These are phyloP conservation scores for Gobionotothen gibberifrons DNA, from an alignment of 2,797 vertebrate species.

Conservation along the genomic window DNA sequence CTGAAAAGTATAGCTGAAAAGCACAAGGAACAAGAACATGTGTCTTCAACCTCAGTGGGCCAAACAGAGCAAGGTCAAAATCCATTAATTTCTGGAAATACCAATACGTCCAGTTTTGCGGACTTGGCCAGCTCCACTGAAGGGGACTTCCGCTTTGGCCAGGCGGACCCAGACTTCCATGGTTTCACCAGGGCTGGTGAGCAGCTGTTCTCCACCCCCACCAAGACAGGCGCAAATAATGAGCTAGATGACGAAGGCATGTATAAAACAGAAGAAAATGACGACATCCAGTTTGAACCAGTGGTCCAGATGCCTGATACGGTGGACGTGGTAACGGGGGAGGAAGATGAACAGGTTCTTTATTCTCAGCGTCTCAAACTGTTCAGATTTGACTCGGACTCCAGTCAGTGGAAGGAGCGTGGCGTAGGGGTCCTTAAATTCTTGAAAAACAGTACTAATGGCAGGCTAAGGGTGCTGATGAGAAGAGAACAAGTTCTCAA, in stretches of 20 bases:
- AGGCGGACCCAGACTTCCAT: slow-evolving; percentile 89
- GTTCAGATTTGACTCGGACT: slow-evolving; percentile 92
- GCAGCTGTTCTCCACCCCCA: slow-evolving; percentile 88
- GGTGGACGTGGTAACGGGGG: slow-evolving; percentile 95
- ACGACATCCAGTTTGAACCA: slow-evolving; percentile 99
- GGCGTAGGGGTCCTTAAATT: slow-evolving; percentile 95
- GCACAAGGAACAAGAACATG: slow-evolving; percentile 83
- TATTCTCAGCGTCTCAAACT: slow-evolving; percentile 95
- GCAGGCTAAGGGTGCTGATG: slow-evolving; percentile 95
- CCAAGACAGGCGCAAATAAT: slow-evolving; percentile 76
- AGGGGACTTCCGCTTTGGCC: slow-evolving; percentile 90
- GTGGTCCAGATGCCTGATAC: slow-evolving; percentile 98
- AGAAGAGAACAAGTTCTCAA: slow-evolving; percentile 97
- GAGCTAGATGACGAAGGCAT: slow-evolving; percentile 91
- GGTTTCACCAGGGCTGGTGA: slow-evolving; percentile 91
- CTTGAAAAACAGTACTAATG: slow-evolving; percentile 92
- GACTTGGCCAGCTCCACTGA: slow-evolving; percentile 88
- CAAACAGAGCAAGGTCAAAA: slow-evolving; percentile 65
- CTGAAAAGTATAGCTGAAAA: slow-evolving; percentile 86
- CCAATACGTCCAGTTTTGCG: slow-evolving; percentile 88
- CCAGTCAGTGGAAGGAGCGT: slow-evolving; percentile 97
- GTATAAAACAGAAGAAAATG: slow-evolving; percentile 95
- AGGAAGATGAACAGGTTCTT: slow-evolving; percentile 94
- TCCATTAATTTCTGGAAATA: slow-evolving; percentile 85
- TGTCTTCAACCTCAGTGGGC: slow-evolving; percentile 20